Base-by-base conservation (phyloP, 53 echinoderm and acorn worm genomes). In the Astropecten irregularis region DNA sequence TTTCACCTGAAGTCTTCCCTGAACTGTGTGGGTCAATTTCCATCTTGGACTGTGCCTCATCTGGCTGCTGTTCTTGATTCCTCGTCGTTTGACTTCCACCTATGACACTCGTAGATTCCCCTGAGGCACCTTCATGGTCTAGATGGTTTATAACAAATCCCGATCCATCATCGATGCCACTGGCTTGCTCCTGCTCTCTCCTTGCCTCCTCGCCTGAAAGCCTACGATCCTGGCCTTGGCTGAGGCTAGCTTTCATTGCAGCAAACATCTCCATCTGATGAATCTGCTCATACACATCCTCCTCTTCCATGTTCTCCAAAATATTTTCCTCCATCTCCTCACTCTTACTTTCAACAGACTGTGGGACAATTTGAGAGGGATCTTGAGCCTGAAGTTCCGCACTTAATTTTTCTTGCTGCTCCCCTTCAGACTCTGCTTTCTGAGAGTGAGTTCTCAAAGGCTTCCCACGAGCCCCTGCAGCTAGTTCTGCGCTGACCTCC, bases 401-500 rank as follows among this genome's bases (percentile, higher is more conserved):
- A 29, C 64, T 64, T 0, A 64, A 8, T 36, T 64, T 36, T 3
- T 64, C 64, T 10, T 64, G 18, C 34, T n/a, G 34, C 4, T 18
- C 28, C 0, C 29, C 30, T 10, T 9, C 4, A 15, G 35, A 37
- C 64, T 35, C 3, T 36, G 0, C 35, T 20, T 9, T 3, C 32
- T 4, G 64, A 20, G 2, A 4, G 32, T 62, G n/a, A n/a, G n/a
- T n/a, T n/a, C n/a, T n/a, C n/a, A n/a, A n/a, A n/a, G n/a, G n/a
- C n/a, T n/a, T n/a, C n/a, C n/a, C n/a, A n/a, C n/a, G 42, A n/a
- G 42, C 42, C 14, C 68, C 68, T 2, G 42, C 68, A 25, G 42
- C 68, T 16, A 68, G 27, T 44, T 68, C 68, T 1, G 68, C 42
- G 44, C 68, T 68, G 68, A 68, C 13, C 36, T 68, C 68, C 42